Percentiles rank a stretch among this genome's conserved stretches.
These are phyloP conservation scores for Thymelicus sylvestris DNA, from an alignment of 2,888 invertebrate species.

Conservation along the genomic window DNA sequence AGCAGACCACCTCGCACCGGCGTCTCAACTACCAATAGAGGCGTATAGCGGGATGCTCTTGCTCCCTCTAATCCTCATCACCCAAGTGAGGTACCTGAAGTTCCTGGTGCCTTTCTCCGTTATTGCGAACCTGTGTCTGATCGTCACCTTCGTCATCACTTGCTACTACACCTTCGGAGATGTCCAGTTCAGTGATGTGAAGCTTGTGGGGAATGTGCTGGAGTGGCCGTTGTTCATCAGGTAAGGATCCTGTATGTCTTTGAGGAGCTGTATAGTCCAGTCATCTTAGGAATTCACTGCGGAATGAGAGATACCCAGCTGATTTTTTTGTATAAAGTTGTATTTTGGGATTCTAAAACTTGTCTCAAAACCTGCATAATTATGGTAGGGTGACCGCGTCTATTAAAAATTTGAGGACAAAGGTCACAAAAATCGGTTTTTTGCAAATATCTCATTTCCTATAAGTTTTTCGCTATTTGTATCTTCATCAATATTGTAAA, in stretches of 20 bases:
- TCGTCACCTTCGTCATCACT: slow-evolving; percentile 91
- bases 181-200: slow-evolving; percentile 57
- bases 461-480: no score
- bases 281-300: no score
- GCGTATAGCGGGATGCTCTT: slow-evolving; percentile 88
- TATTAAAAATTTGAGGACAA: no score
- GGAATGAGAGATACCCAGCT: no score
- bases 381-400: no score
- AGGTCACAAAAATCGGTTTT: no score
- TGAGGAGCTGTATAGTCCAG: slow-evolving; percentile 7
- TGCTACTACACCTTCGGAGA: slow-evolving; percentile 90
- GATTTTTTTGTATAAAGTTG: no score
- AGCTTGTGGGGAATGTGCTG: slow-evolving; percentile 69
- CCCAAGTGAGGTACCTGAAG: slow-evolving; percentile 89
- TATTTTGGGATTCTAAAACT: no score
- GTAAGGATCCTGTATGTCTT: slow-evolving; percentile 51
- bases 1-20: slow-evolving; percentile 66
- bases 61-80: slow-evolving; percentile 88
- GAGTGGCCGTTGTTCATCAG: slow-evolving; percentile 94
- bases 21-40: slow-evolving; percentile 77
- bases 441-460: no score
- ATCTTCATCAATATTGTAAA: no score
- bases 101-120: slow-evolving; percentile 95
- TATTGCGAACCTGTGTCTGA: slow-evolving; percentile 92
- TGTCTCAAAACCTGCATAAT: no score